These are phyloP conservation scores for Apodemia hepburni DNA, from an alignment of 2,888 invertebrate species.

Conservation along the genomic window DNA sequence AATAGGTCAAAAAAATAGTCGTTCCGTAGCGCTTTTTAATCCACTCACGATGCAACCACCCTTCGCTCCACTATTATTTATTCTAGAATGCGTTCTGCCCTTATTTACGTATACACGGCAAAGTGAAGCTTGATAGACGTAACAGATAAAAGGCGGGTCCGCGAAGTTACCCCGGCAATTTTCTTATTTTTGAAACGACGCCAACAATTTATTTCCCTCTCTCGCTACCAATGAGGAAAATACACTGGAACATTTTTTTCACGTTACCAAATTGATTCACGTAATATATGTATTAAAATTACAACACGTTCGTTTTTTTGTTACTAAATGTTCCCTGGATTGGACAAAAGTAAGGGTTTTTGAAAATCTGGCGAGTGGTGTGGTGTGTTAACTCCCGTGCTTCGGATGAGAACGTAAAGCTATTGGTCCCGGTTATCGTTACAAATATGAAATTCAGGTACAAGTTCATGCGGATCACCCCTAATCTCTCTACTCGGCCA, in stretches of 20 bases:
- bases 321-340: no score
- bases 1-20: constrained; percentile 39
- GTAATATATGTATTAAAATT: neutral
- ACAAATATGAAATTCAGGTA: no score
- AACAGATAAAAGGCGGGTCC: constrained; percentile 76
- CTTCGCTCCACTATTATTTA: constrained; percentile 50
- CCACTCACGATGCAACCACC: constrained; percentile 34
- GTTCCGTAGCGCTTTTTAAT: constrained; percentile 34
- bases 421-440: no score
- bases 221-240: constrained; percentile 10
- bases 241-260: constrained; percentile 6
- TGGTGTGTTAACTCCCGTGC: no score
- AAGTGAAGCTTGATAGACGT: constrained; percentile 59
- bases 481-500: no score
- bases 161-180: constrained; percentile 58
- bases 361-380: no score
- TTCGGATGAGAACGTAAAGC: no score
- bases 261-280: neutral
- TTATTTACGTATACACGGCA: constrained; percentile 57
- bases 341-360: no score
- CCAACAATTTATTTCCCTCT: constrained; percentile 72
- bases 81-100: constrained; percentile 44
- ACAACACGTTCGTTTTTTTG: neutral
- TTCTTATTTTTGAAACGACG: constrained; percentile 69
- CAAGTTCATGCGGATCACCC: no score